Evolutionary conservation across 2,113 vertebrate genomes (phyloP).

Genomic region (Lamprologus callipterus): DNA sequence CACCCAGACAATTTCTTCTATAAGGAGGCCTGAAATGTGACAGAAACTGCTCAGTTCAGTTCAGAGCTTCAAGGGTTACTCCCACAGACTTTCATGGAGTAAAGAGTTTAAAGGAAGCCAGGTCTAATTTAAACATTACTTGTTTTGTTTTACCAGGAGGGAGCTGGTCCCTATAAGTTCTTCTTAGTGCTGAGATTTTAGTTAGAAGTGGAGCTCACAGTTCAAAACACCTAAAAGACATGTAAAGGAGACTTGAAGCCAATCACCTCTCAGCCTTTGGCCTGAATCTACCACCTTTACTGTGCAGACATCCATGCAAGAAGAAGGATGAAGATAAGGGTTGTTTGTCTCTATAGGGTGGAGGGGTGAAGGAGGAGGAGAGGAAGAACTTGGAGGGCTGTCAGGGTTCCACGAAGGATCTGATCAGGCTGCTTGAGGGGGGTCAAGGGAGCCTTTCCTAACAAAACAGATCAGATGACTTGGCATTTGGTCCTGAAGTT

Average conservation of each 20-base stretch:
- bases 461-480: slow-evolving; percentile 49
- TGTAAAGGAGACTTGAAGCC: not conserved
- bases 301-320: not conserved
- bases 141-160: not conserved
- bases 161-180: not conserved
- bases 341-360: not conserved
- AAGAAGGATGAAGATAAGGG: not conserved
- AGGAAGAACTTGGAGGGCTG: not conserved
- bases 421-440: not conserved
- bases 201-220: not conserved
- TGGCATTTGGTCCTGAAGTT: slow-evolving; percentile 17
- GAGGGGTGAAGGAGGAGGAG: not conserved
- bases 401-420: not conserved
- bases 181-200: not conserved
- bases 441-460: slow-evolving; percentile 16
- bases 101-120: not conserved
- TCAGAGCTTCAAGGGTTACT: not conserved
- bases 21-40: not conserved
- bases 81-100: not conserved
- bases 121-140: not conserved
- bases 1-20: not conserved
- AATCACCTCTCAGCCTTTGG: not conserved
- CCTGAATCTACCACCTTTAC: not conserved
- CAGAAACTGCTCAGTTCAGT: not conserved
- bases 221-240: not conserved